Base-by-base conservation (phyloP, 2,888 invertebrate genomes). In the Drosophila acutilabella region DNA sequence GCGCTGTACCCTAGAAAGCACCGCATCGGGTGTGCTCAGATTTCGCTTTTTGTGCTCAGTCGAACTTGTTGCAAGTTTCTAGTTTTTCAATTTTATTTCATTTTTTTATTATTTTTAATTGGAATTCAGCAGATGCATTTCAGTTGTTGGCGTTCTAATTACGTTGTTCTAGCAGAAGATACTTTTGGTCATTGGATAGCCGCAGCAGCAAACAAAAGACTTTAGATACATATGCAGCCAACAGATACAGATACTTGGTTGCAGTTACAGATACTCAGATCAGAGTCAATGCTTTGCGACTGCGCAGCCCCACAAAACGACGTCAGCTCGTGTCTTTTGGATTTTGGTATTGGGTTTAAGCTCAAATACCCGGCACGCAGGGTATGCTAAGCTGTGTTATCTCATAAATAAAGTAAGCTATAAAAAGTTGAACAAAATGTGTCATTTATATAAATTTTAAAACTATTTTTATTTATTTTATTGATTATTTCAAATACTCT, bases 91-190 rank as follows among this genome's bases (percentile, higher is more conserved):
- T 26, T 26, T 16, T 45, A 26, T 26, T 26, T 18, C 14, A 11
- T 50, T 40, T 36, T 18, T 20, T 14, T 50, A 36, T 36, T 16
- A 30, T 36, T 58, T 80, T 82, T 83, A 82, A 82, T 81, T 66
- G 82, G 88, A 88, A 88, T 87, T 81, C 66, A 67, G 42, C 65
- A 85, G 88, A 88, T 87, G 60, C 78, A 87, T 77, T 84, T 84
- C 88, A 74, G 67, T 66, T 71, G 74, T 45, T 47, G 53, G 51
- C 71, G 78, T 86, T 82, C 84, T 73, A 78, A 86, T 82, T 86
- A 86, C 82, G 64, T 57, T 59, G 41, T 78, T 72, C 64, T 44
- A 50, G 44, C 33, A 48, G 54, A 57, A 33, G 81, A 74, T 78
- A 81, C 40, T 8, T 69, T 44, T 18, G 14, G 74, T 52, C 38